A percentile compares a stretch with the other conserved stretches of the same genome.
Evolutionary conservation across 2,113 vertebrate species (phyloP).

Genomic region (Tonatia bakeri): DNA sequence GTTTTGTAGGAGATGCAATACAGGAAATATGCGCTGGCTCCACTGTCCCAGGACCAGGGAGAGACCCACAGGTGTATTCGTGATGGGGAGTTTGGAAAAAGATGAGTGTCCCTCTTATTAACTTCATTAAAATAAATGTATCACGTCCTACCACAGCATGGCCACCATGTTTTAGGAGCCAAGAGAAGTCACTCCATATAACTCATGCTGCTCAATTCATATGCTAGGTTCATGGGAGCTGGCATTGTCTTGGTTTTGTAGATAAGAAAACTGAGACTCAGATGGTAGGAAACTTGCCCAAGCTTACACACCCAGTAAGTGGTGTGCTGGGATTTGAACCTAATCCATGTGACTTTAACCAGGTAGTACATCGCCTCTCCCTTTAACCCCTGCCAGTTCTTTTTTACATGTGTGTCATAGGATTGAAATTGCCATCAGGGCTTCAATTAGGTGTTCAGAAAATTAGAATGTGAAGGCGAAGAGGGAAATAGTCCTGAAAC

Average conservation of each 20-base stretch:
- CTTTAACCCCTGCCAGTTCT: not conserved
- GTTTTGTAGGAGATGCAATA: not conserved
- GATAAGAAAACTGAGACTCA: not conserved
- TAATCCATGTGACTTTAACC: fast-evolving
- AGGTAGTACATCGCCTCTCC: not conserved
- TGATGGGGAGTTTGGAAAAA: not conserved
- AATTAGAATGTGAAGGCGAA: not conserved
- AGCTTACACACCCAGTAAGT: not conserved
- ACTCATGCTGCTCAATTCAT: not conserved
- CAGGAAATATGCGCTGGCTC: not conserved
- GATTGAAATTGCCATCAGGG: not conserved
- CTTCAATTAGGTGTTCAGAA: not conserved
- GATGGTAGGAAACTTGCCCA: not conserved
- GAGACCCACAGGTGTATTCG: not conserved
- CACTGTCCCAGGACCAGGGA: not conserved
- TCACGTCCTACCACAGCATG: too few species aligned
- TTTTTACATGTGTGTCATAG: not conserved
- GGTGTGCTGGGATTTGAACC: not conserved
- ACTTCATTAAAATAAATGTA: not conserved
- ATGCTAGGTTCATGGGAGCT: not conserved
- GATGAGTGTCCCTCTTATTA: not conserved
- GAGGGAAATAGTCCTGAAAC: not conserved
- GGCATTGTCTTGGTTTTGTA: not conserved
- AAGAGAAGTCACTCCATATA: not conserved
- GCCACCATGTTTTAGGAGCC: not conserved